Base-by-base conservation (phyloP, 2,797 vertebrate species). In the Myotis daubentonii region DNA sequence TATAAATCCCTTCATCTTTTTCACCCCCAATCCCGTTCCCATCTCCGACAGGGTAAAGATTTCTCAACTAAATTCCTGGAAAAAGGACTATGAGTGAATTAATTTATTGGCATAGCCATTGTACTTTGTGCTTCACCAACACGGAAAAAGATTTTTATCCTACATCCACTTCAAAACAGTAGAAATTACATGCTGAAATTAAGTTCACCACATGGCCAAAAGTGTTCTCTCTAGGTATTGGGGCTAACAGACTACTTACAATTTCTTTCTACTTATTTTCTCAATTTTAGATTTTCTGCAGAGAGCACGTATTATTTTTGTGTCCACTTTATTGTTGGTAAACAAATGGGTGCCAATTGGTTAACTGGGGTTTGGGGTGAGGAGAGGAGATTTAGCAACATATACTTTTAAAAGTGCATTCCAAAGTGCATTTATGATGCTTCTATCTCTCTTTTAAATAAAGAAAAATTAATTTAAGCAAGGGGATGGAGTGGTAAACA, bases 171-270 rank as follows among this genome's bases (percentile, higher is more conserved):
- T 94, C 53, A 86, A 82, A 89, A 70, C 23, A 74, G 33, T 51
- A 70, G 33, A 83, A 84, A 70, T 75, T 88, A 44, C 49, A 60
- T 20, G 9, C 33, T 57, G n/a, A 85, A 92, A 90, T 93, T 87
- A 68, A 53, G 38, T 65, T 70, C 36, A 53, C 17, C 47, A 23
- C 11, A 3, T 76, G n/a, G 20, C 57, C n/a, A 60, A 4, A 44
- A 47, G 36, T 33, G 47, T 68, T 68, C 10, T 30, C 28, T 38
- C 20, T 72, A 65, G 53, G 25, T 68, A 22, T 55, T 47, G 33
- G 23, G 30, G 0, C 53, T 79, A 17, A 92, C 44, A 47, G 30
- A 33, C 19, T 1, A 62, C 66, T 94, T 68, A 53, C 60, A 87
- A 85, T 79, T 62, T 60, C n/a, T 68, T 71, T 11, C 22, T 47